Conservation (phyloP, 2,888 invertebrate species). For the Eumacrocentrus americanus region DNA sequence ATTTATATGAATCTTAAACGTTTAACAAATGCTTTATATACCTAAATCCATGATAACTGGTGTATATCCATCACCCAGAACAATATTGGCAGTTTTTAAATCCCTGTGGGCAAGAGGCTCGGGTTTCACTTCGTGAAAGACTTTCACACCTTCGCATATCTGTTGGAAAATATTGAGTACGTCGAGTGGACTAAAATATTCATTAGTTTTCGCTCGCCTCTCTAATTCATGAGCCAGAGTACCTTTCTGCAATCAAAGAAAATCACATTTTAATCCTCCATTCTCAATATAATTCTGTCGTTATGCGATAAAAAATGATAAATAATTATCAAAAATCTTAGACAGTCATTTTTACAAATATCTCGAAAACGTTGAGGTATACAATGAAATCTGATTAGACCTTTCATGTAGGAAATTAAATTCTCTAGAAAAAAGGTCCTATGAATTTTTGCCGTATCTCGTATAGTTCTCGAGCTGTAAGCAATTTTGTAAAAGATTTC, state of each 20-base stretch:
- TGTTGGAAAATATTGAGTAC: conserved; percentile 74
- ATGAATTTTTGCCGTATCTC: too few relatives aligned
- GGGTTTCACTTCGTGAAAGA: conserved; percentile 76
- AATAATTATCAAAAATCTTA: too few relatives aligned
- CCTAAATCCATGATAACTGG: conserved; percentile 86
- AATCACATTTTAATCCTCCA: too few relatives aligned
- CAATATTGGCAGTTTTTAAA: conserved; percentile 84
- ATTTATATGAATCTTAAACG: not conserved
- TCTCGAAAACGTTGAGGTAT: too few relatives aligned
- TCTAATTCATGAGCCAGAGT: conserved; percentile 75
- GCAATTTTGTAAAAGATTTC: too few relatives aligned
- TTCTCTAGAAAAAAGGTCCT: too few relatives aligned
- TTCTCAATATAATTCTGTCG: too few relatives aligned
- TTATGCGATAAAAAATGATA: too few relatives aligned
- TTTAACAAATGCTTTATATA: conserved; percentile 37
- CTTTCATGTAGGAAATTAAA: too few relatives aligned
- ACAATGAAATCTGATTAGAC: not conserved
- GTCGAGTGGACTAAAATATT: conserved; percentile 70
- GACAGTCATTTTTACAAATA: too few relatives aligned
- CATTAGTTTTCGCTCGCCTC: conserved; percentile 65
- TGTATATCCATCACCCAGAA: conserved; percentile 72
- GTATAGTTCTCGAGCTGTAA: too few relatives aligned
- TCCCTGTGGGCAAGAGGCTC: conserved; percentile 82
- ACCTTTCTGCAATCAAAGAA: conserved; percentile 66
- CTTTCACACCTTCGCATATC: conserved; percentile 76